A percentile compares a stretch with the other conserved stretches of the same genome.
These are phyloP conservation scores for Aphis gossypii DNA, from an alignment of 1,140 invertebrate genomes.

Conservation along the genomic window DNA sequence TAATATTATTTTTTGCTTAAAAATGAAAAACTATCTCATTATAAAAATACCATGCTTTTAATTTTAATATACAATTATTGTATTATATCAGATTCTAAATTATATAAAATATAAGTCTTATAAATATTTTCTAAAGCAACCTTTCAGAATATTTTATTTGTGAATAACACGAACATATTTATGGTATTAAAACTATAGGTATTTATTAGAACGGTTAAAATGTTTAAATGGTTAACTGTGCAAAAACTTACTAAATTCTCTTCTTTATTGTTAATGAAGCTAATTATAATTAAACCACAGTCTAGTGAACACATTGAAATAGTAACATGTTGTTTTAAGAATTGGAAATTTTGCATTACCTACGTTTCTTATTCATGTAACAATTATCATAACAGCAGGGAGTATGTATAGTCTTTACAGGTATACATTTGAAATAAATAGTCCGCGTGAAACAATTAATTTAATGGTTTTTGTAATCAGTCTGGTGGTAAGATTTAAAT, in stretches of 20 bases:
- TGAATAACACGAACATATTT: not conserved
- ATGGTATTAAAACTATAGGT: not conserved
- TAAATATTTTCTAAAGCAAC: not conserved
- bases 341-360: not conserved
- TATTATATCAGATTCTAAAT: not conserved
- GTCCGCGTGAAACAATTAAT: not conserved
- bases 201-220: not conserved
- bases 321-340: slow-evolving; percentile 33
- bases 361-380: not conserved
- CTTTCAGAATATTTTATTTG: not conserved
- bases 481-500: not conserved
- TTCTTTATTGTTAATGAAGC: slow-evolving; percentile 17
- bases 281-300: slow-evolving; percentile 39
- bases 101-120: not conserved
- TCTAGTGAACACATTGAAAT: slow-evolving; percentile 41
- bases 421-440: slow-evolving; percentile 23
- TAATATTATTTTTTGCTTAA: not conserved
- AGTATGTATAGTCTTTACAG: not conserved
- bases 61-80: not conserved
- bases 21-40: not conserved
- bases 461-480: not conserved
- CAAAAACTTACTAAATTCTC: slow-evolving; percentile 32
- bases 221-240: not conserved
- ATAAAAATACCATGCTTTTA: not conserved
- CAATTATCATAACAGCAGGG: not conserved